These are phyloP conservation scores for Parochlus steinenii DNA, from an alignment of 2,888 invertebrate species.

Conservation along the genomic window DNA sequence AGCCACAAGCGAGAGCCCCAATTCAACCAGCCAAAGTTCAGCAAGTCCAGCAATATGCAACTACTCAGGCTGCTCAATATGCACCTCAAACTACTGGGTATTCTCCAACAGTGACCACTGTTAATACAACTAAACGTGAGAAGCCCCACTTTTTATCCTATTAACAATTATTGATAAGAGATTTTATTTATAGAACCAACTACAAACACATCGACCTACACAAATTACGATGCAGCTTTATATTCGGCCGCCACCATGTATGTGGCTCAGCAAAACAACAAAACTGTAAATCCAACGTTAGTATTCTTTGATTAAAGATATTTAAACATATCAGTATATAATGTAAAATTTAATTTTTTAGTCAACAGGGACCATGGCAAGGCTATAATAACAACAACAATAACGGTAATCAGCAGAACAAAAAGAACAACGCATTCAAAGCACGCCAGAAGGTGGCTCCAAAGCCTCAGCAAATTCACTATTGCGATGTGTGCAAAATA, in stretches of 20 bases:
- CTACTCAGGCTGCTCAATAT: constrained; percentile 7
- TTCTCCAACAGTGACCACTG: constrained; percentile 17
- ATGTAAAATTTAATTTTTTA: background rate
- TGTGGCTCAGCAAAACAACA: constrained; percentile 60
- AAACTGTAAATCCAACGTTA: constrained; percentile 29
- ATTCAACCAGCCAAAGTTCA: constrained; percentile 41
- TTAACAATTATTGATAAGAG: background rate
- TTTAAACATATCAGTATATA: constrained; percentile 15
- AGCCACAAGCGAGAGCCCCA: constrained; percentile 47
- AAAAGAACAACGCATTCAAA: constrained; percentile 17
- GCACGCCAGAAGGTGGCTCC: constrained; percentile 65
- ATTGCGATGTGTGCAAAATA: constrained; percentile 98
- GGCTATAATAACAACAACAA: constrained; percentile 38
- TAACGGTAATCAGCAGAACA: constrained; percentile 25
- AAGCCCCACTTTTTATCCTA: constrained; percentile 17
- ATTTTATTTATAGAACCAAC: too few species aligned
- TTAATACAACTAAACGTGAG: constrained; percentile 37
- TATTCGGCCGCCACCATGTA: constrained; percentile 90
- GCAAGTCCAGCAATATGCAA: constrained; percentile 3
- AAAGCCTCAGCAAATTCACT: constrained; percentile 85
- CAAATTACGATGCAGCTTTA: constrained; percentile 86
- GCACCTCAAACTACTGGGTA: constrained; percentile 13
- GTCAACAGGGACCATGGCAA: constrained; percentile 31
- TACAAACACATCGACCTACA: constrained; percentile 52
- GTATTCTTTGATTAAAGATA: constrained; percentile 16